Base-by-base conservation (phyloP, 2,888 invertebrate species). In the Tiphia femorata region DNA sequence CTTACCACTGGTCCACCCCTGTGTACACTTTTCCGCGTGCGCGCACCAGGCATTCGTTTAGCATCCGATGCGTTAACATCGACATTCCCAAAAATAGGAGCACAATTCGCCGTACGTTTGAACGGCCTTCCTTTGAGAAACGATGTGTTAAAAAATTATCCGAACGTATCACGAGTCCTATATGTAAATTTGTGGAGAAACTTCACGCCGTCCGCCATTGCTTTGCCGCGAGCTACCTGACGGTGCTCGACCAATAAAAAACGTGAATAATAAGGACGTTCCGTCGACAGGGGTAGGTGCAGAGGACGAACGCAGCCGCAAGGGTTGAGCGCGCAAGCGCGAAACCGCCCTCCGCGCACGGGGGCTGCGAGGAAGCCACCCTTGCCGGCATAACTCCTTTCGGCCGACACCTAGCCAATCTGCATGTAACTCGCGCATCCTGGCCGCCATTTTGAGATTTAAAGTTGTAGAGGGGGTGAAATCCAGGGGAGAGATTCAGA, bases 381-480 rank as follows among this genome's bases (percentile, higher is more conserved):
- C 70, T 67, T 68, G 67, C n/a, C n/a, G 61, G 53, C 64, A 76
- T 73, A 75, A 74, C 73, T 76, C 74, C 70, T 64, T 67, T 72
- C 64, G 54, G 60, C 70, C 70, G 76, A 73, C 75, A 76, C 75
- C 75, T 75, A 77, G 70, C 81, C 81, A 82, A 83, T 83, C 83
- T 83, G 83, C 83, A 83, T 83, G 82, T 66, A 62, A 70, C 64
- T 58, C 64, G 59, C 68, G 58, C 38, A 23, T 48, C 47, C 38
- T n/a, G 38, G 63, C 49, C 81, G 80, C 82, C 82, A 81, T 82
- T 82, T 82, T 81, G 75, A 64, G 68, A 49, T 81, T 77, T 77
- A 78, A 77, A 78, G 49, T 68, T 50, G 55, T n/a, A 46, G 50
- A 63, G 72, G 68, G 67, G 59, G 61, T 60, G 55, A 46, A 50